Evolutionary conservation across 2,888 invertebrate genomes (phyloP), one percentile per base, ranked within the genome.

Genomic region (Eueremaeus valkanovi): DNA sequence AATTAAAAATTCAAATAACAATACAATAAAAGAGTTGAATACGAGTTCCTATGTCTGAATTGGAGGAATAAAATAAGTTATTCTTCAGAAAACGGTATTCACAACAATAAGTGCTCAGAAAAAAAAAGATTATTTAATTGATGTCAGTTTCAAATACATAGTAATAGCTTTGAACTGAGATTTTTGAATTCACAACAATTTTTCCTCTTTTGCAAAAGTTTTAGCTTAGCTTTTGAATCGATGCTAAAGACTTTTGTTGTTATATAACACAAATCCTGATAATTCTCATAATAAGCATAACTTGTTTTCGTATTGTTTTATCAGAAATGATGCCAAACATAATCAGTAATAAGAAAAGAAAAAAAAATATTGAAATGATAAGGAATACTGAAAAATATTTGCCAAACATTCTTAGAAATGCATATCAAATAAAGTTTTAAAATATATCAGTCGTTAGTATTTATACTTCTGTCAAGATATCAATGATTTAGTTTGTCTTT

Each of bases 251-350:
- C 45, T 49, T 49, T 49, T 40, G 40, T 49, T 49, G 18, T 49
- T 49, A 49, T 18, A 49, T 49, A 49, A 49, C 45, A 49, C 18
- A 49, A 49, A 58, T 29, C 24, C 58, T 27, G 58, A 58, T 18
- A n/a, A 21, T 11, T 11, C 24, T 24, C 58, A 27, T 21, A 21
- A 58, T 58, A 29, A 9, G 58, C 27, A 58, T 29, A 58, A 58
- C 58, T 58, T 58, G 58, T 58, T 58, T 58, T 58, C 27, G 45
- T 18, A 49, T 49, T 49, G 45, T 49, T 49, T 49, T 40, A 40
- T 3, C 45, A 8, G 27, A 58, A 58, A 58, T 58, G 3, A 58
- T 58, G 58, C 58, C 58, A 58, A 24, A 58, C 3, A 5, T 29
- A 51, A 51, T 6, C 6, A 6, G 5, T 11, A 51, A 51, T 27